Evolutionary conservation across 2,888 invertebrate species (phyloP).

Genomic region (Himalopsyche japonica): DNA sequence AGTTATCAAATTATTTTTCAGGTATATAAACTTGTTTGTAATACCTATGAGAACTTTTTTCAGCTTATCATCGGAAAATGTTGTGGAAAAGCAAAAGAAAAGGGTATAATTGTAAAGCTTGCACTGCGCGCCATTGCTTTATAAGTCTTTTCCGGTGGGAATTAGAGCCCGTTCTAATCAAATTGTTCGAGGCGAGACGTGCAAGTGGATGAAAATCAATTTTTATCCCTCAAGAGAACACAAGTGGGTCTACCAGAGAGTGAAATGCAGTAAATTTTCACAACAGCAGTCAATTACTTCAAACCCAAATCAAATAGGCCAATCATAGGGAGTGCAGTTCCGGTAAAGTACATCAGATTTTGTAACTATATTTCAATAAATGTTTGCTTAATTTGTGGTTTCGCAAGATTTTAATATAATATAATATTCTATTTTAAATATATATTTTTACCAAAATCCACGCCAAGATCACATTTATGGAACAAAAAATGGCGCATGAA

Average conservation of each 20-base stretch:
- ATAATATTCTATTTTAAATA: too few relatives aligned
- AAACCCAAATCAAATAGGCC: not conserved
- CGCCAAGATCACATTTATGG: too few relatives aligned
- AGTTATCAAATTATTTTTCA: too few relatives aligned
- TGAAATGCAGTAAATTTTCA: slow-evolving; percentile 22
- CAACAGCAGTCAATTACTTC: slow-evolving; percentile 21
- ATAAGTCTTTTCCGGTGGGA: not conserved
- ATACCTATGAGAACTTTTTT: too few relatives aligned
- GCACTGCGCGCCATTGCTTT: not conserved
- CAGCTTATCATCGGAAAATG: too few relatives aligned
- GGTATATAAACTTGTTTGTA: too few relatives aligned
- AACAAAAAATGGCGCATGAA: too few relatives aligned
- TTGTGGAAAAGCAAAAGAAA: not conserved
- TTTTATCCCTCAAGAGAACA: slow-evolving; percentile 8
- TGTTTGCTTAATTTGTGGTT: too few relatives aligned
- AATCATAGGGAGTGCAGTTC: not conserved
- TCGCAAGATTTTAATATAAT: too few relatives aligned
- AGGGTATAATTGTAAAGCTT: not conserved
- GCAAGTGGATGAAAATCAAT: slow-evolving; percentile 19
- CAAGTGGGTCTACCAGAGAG: not conserved
- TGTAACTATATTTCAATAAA: too few relatives aligned
- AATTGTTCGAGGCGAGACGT: slow-evolving; percentile 9
- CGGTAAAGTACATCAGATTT: not conserved
- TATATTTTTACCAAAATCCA: too few relatives aligned
- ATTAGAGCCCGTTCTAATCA: slow-evolving; percentile 8